A percentile compares a stretch with the other conserved stretches of the same genome.
Conservation (phyloP, 2,113 vertebrate genomes). For the Polypterus senegalus region DNA sequence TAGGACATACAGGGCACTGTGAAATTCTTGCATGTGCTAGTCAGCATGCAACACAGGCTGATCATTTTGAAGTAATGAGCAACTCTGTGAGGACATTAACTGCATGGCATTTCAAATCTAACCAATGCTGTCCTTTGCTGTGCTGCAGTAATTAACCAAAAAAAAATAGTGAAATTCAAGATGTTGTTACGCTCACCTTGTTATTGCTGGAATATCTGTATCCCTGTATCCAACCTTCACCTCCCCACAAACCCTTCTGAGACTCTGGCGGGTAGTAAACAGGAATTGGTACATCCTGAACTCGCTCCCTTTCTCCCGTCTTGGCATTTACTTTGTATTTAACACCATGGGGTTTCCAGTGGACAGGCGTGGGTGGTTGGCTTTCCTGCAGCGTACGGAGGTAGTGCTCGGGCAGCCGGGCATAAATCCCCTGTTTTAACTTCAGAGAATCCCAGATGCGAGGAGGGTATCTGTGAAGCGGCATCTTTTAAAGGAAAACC, state of each 20-base stretch:
- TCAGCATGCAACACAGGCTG: too few relatives aligned
- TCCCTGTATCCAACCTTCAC: conserved; percentile 75
- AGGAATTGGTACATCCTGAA: conserved; percentile 75
- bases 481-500: conserved; percentile 44
- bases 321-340: conserved; percentile 49
- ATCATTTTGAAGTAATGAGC: too few relatives aligned
- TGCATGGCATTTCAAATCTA: too few relatives aligned
- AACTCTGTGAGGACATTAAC: too few relatives aligned
- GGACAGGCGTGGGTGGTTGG: conserved; percentile 54
- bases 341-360: conserved; percentile 64
- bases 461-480: conserved; percentile 61
- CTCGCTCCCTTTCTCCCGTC: conserved; percentile 59
- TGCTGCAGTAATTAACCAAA: too few relatives aligned
- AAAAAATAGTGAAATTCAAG: background rate
- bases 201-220: conserved; percentile 66
- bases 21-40: too few relatives aligned
- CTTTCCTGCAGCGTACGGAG: conserved; percentile 47
- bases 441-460: conserved; percentile 63
- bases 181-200: conserved; percentile 55
- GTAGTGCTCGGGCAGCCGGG: conserved; percentile 74
- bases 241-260: conserved; percentile 77
- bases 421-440: conserved; percentile 60
- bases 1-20: too few relatives aligned
- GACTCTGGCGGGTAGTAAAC: conserved; percentile 62
- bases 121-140: too few relatives aligned